phyloP scores from a whole-genome alignment of 2,797 vertebrate genomes.

The Alauda arvensis region DNA sequence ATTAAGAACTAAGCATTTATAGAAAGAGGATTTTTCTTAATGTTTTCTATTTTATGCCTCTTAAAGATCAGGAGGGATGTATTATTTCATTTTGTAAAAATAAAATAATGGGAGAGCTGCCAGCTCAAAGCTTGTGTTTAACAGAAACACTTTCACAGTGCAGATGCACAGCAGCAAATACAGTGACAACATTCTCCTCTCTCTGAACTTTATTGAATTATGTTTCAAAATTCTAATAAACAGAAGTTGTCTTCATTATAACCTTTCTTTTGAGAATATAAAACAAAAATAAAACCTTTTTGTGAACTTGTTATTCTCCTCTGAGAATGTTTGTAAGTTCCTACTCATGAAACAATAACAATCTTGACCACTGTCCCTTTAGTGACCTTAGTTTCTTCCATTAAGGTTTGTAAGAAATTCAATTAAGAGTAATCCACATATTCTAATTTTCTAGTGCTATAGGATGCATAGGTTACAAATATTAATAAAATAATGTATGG shows the following conservation, averaged over 20 bases:
- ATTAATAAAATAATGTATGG: neutral
- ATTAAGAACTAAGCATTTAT: neutral
- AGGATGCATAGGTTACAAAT: neutral
- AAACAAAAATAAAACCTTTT: neutral
- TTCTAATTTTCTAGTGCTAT: neutral
- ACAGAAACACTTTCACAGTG: neutral
- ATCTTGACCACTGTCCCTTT: neutral
- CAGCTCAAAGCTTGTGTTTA: neutral
- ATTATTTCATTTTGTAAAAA: neutral
- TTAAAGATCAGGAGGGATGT: neutral
- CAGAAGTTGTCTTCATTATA: neutral
- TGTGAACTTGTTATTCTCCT: neutral
- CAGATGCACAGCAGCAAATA: neutral
- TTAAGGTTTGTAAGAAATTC: neutral
- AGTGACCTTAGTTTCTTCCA: neutral
- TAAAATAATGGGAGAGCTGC: neutral
- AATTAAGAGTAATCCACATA: neutral
- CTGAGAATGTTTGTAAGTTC: fast-evolving
- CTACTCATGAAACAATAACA: neutral
- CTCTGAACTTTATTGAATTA: neutral
- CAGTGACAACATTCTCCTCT: neutral
- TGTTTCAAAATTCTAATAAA: neutral
- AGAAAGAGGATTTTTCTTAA: neutral
- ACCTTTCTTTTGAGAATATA: neutral
- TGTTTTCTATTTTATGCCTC: neutral